These are phyloP conservation scores for Cydia pomonella DNA, from an alignment of 1,140 invertebrate species.

Conservation along the genomic window DNA sequence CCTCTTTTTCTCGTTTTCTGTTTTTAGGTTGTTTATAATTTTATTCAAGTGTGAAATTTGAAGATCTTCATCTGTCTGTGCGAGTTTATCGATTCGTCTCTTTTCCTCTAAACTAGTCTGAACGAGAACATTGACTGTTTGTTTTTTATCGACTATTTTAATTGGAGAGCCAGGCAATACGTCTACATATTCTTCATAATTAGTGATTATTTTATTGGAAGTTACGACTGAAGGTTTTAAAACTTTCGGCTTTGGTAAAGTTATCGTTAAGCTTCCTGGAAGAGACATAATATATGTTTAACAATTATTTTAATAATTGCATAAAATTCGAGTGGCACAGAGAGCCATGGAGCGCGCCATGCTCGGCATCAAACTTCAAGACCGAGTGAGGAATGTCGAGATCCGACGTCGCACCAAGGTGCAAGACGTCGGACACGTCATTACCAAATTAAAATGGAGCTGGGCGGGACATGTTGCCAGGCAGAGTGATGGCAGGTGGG, in stretches of 20 bases:
- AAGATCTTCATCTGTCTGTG: slow-evolving; percentile 59
- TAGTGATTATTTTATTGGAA: slow-evolving; percentile 20
- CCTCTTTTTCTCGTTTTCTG: slow-evolving; percentile 45
- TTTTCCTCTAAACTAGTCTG: slow-evolving; percentile 48
- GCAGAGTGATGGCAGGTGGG: no score
- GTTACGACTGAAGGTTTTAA: slow-evolving; percentile 39
- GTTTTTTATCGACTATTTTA: slow-evolving; percentile 34
- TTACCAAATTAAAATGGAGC: no score
- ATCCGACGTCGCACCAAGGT: no score
- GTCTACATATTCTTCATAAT: slow-evolving; percentile 31
- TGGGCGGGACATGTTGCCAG: no score
- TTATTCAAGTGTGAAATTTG: slow-evolving; percentile 42
- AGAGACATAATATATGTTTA: slow-evolving; percentile 37
- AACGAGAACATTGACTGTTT: slow-evolving; percentile 42
- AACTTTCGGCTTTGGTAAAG: slow-evolving; percentile 53
- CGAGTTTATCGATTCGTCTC: slow-evolving; percentile 42
- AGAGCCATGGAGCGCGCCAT: no score
- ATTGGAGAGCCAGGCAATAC: slow-evolving; percentile 42
- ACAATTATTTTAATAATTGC: slow-evolving; percentile 4
- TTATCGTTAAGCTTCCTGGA: slow-evolving; percentile 62
- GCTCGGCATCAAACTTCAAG: no score
- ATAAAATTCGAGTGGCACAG: no score
- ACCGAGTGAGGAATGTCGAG: no score
- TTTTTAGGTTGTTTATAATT: slow-evolving; percentile 46
- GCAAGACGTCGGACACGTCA: no score